Conservation (phyloP, 2,888 invertebrate genomes). For the Epiblema foenella region DNA sequence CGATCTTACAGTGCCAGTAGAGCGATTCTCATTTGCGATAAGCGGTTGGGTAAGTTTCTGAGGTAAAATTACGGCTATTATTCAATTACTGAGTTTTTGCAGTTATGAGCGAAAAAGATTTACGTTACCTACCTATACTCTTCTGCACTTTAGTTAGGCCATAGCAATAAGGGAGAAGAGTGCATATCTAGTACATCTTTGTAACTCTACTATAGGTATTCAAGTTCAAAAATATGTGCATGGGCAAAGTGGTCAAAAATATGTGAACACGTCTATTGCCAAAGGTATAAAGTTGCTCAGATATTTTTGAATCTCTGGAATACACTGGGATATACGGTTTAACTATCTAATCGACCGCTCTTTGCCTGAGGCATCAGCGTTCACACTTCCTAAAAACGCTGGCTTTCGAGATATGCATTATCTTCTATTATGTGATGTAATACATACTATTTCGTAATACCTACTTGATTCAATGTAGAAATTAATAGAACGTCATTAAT, state of each 20-base stretch:
- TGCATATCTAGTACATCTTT: background rate
- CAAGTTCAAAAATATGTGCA: too few species aligned
- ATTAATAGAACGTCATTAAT: constrained; percentile 39
- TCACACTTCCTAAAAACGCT: background rate
- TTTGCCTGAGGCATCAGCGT: background rate
- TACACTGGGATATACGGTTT: too few species aligned
- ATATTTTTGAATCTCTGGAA: too few species aligned
- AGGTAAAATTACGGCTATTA: constrained; percentile 22
- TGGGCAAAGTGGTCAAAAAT: too few species aligned
- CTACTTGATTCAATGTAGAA: constrained; percentile 30
- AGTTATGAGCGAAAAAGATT: background rate
- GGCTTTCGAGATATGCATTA: constrained; percentile 24
- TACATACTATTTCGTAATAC: constrained; percentile 27
- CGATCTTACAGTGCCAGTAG: constrained; percentile 26
- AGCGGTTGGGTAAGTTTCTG: constrained; percentile 22
- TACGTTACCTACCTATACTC: background rate
- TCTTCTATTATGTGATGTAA: constrained; percentile 33
- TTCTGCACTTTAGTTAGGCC: background rate
- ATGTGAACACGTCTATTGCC: too few species aligned
- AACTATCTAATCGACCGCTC: background rate
- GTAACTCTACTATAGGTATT: too few species aligned
- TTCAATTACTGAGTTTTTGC: constrained; percentile 6
- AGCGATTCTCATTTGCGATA: constrained; percentile 33
- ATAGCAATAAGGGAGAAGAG: background rate
- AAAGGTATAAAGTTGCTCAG: too few species aligned